These are phyloP conservation scores for Rhingia rostrata DNA, from an alignment of 2,888 invertebrate genomes.

Conservation along the genomic window DNA sequence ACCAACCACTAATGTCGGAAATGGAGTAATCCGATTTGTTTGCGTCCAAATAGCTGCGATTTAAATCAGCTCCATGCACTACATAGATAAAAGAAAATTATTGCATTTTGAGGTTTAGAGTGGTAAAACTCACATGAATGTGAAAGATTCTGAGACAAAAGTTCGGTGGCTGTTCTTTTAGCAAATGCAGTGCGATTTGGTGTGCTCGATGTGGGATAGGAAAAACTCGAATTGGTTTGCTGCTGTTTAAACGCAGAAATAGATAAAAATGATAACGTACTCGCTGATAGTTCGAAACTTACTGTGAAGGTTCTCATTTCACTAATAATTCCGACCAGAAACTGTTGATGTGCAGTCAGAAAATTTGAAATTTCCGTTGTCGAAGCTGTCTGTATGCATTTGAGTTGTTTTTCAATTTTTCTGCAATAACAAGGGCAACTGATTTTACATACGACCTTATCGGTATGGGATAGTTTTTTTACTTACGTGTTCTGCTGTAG, in stretches of 20 bases:
- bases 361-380: slow-evolving; percentile 79
- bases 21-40: slow-evolving; percentile 82
- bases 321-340: slow-evolving; percentile 80
- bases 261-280: slow-evolving; percentile 52
- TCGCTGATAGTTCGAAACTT: slow-evolving; percentile 58
- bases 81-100: not conserved
- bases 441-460: slow-evolving; percentile 12
- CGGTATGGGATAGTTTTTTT: slow-evolving; percentile 4
- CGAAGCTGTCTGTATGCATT: slow-evolving; percentile 77
- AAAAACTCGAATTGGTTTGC: slow-evolving; percentile 55
- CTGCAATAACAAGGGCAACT: slow-evolving; percentile 71
- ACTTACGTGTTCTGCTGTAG: slow-evolving; percentile 80
- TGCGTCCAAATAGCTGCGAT: slow-evolving; percentile 82
- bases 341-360: slow-evolving; percentile 79
- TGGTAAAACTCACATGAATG: slow-evolving; percentile 52
- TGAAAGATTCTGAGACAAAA: slow-evolving; percentile 60
- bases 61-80: slow-evolving; percentile 82
- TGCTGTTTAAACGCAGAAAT: slow-evolving; percentile 34
- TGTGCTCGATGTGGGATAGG: slow-evolving; percentile 80
- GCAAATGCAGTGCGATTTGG: slow-evolving; percentile 78
- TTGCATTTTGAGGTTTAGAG: not conserved
- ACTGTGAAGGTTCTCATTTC: slow-evolving; percentile 81
- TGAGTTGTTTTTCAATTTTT: slow-evolving; percentile 79
- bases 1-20: slow-evolving; percentile 81
- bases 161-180: slow-evolving; percentile 44